phyloP scores from a whole-genome alignment of 1,140 invertebrate species.

The Andrena cerasifolii region DNA sequence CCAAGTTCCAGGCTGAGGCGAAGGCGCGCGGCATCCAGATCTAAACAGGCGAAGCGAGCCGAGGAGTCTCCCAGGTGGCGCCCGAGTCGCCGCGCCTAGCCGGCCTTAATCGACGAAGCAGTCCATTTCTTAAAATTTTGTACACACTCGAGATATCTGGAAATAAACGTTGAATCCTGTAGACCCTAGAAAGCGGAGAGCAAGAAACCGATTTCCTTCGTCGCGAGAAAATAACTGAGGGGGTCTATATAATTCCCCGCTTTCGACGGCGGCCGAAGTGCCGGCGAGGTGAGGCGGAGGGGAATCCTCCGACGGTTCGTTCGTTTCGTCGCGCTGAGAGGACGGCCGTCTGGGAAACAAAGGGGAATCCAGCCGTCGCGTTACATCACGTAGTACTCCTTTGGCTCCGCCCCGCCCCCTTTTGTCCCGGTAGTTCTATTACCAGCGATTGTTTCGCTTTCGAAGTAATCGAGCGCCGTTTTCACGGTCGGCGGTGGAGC shows the following conservation, averaged over 20 bases:
- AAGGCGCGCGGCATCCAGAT: slow-evolving; percentile 55
- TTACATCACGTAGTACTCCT: neutral
- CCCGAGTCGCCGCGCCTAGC: no score
- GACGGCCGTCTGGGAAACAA: slow-evolving; percentile 13
- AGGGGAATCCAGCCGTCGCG: neutral
- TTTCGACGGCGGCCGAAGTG: neutral
- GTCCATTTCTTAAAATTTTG: neutral
- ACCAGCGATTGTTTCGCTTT: slow-evolving; percentile 26
- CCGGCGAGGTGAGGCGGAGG: neutral
- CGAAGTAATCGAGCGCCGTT: slow-evolving; percentile 33
- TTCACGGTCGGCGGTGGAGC: slow-evolving; percentile 6
- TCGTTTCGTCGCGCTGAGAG: slow-evolving; percentile 7
- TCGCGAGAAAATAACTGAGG: no score
- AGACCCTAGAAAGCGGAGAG: neutral
- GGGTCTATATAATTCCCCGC: neutral
- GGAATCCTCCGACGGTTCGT: slow-evolving; percentile 1
- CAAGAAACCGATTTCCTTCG: neutral
- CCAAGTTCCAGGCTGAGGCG: slow-evolving; percentile 82
- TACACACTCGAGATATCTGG: neutral
- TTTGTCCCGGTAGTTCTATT: neutral
- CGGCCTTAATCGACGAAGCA: neutral
- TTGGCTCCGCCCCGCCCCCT: neutral
- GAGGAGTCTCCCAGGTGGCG: neutral
- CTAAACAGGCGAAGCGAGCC: slow-evolving; percentile 38
- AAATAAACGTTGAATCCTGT: slow-evolving; percentile 35